Conservation (phyloP, 2,888 invertebrate species). For the Sinohyriopsis cumingii region DNA sequence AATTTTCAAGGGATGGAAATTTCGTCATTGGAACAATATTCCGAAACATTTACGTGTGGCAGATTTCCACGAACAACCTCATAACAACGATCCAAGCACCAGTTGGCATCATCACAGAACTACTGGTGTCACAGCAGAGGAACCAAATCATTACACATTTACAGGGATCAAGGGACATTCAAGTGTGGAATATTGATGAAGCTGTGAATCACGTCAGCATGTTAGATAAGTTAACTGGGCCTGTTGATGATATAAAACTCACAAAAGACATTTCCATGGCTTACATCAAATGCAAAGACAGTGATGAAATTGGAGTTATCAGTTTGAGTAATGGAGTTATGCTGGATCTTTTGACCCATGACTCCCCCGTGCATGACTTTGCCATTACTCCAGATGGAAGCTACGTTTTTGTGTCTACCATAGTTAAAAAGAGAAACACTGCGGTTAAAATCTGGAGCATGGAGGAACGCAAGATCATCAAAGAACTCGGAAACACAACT, state of each 20-base stretch:
- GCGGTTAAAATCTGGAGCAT: conserved; percentile 67
- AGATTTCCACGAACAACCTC: conserved; percentile 47
- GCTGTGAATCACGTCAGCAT: conserved; percentile 60
- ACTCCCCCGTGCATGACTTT: conserved; percentile 56
- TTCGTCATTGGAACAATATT: conserved; percentile 67
- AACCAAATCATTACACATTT: conserved; percentile 63
- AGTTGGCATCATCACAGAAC: conserved; percentile 62
- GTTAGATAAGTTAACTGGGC: conserved; percentile 64
- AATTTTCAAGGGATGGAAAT: conserved; percentile 64
- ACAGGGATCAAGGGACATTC: conserved; percentile 49
- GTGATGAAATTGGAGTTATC: conserved; percentile 69
- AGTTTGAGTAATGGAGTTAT: conserved; percentile 66
- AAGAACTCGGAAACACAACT: conserved; percentile 63
- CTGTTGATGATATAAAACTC: conserved; percentile 57
- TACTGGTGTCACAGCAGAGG: conserved; percentile 53
- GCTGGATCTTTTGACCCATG: conserved; percentile 68
- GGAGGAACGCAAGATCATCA: conserved; percentile 56
- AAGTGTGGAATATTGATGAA: conserved; percentile 66
- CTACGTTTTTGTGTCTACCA: conserved; percentile 60
- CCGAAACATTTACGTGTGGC: conserved; percentile 68
- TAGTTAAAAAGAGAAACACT: conserved; percentile 48
- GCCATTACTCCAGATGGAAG: conserved; percentile 62
- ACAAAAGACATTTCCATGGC: conserved; percentile 54
- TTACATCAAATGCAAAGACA: conserved; percentile 59
- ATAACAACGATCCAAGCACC: conserved; percentile 65